Percentiles rank a stretch among this genome's conserved stretches.
Evolutionary conservation across 1,140 invertebrate species (phyloP).

Genomic region (Bombus polaris): DNA sequence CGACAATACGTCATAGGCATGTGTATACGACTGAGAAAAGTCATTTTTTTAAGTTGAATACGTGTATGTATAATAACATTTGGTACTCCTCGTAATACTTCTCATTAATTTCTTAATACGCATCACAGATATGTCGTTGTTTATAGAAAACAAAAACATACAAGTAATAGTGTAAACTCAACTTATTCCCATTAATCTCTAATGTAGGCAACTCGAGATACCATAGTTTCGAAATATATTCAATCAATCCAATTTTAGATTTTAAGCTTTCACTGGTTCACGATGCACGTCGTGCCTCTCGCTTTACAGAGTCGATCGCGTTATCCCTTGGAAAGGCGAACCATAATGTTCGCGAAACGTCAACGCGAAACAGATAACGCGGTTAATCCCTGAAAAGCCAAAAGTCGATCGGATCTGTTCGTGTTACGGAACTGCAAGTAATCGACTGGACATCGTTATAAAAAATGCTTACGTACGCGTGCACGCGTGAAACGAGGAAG

Average conservation of each 20-base stretch:
- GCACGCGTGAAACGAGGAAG: neutral
- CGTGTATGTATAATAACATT: slow-evolving; percentile 52
- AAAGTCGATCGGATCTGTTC: neutral
- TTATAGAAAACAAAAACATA: slow-evolving; percentile 59
- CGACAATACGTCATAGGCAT: slow-evolving; percentile 12
- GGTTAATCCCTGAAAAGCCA: neutral
- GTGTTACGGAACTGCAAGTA: neutral
- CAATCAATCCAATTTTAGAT: too few species aligned
- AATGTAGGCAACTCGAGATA: neutral
- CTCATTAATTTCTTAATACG: slow-evolving; percentile 65
- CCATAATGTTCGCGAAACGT: too few species aligned
- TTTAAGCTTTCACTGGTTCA: too few species aligned
- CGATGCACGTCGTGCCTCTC: too few species aligned
- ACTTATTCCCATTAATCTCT: neutral
- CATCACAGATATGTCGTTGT: slow-evolving; percentile 78
- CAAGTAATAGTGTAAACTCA: neutral
- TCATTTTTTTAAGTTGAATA: slow-evolving; percentile 19
- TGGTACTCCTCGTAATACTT: slow-evolving; percentile 58
- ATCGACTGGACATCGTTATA: neutral
- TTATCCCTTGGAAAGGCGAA: too few species aligned
- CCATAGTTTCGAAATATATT: neutral
- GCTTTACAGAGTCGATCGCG: too few species aligned
- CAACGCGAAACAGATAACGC: too few species aligned
- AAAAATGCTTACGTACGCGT: neutral
- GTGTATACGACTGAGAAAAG: slow-evolving; percentile 31